Percentiles rank a stretch among this genome's conserved stretches.
Evolutionary conservation across 2,888 invertebrate genomes (phyloP).

Genomic region (Ptilodon capucinus): DNA sequence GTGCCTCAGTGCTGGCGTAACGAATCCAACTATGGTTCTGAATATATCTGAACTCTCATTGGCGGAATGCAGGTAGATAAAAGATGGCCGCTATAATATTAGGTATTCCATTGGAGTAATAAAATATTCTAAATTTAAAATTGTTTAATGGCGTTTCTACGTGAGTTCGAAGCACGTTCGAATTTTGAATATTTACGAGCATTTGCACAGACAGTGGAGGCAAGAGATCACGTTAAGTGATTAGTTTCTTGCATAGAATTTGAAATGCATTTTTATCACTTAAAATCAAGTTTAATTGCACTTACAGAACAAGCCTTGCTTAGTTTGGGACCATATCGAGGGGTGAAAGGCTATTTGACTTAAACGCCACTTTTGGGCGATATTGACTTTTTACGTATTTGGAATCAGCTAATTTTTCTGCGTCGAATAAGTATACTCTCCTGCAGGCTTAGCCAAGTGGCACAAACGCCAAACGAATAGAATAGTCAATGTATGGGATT

Average conservation of each 20-base stretch:
- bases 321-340: no score
- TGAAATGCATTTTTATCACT: no score
- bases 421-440: no score
- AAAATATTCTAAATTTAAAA: slow-evolving; percentile 6
- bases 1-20: slow-evolving; percentile 18
- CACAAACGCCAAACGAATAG: no score
- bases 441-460: no score
- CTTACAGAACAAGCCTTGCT: no score
- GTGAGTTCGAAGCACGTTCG: not conserved
- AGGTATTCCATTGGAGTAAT: slow-evolving; percentile 12
- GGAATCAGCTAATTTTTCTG: no score
- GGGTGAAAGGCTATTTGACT: no score
- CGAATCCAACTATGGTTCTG: slow-evolving; percentile 11
- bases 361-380: no score
- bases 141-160: not conserved
- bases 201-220: not conserved
- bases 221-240: not conserved
- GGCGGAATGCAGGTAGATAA: not conserved
- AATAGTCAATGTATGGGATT: no score
- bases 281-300: no score
- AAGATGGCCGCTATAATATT: slow-evolving; percentile 1
- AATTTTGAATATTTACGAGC: not conserved
- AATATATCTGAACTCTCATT: not conserved
- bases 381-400: no score
- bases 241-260: not conserved